A percentile compares a stretch with the other conserved stretches of the same genome.
Conservation (phyloP, 2,888 invertebrate genomes). For the Zele albiditarsus region DNA sequence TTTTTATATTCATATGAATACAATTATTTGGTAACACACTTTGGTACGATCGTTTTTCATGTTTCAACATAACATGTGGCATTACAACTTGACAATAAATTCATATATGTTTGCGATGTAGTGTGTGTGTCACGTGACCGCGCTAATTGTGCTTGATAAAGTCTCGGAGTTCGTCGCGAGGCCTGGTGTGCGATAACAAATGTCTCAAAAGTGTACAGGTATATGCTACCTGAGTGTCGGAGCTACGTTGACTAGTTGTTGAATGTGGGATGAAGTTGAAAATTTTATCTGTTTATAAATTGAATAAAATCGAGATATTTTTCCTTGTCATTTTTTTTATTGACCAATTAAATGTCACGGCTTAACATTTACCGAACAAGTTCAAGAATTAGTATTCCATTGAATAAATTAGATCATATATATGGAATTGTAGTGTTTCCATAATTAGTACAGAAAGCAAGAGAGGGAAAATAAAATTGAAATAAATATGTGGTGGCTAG, state of each 20-base stretch:
- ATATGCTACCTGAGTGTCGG: not conserved
- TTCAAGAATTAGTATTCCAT: not conserved
- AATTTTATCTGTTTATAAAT: not conserved
- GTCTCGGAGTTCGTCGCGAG: not conserved
- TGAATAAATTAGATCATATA: not conserved
- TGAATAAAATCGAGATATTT: not conserved
- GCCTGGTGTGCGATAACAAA: conserved; percentile 26
- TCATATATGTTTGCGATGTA: conserved; percentile 6
- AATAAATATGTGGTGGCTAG: conserved; percentile 36
- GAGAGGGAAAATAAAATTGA: not conserved
- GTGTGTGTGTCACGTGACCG: conserved; percentile 30
- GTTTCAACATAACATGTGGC: no score
- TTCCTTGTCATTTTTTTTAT: not conserved
- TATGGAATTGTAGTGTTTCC: not conserved
- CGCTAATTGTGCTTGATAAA: conserved; percentile 33
- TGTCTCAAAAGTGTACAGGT: conserved; percentile 11
- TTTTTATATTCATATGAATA: no score
- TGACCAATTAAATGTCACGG: not conserved
- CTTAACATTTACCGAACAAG: not conserved
- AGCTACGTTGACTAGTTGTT: conserved; percentile 16
- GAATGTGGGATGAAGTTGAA: not conserved
- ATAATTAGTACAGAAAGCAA: not conserved
- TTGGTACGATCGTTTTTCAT: no score
- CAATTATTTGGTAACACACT: no score
- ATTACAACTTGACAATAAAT: not conserved